Evolutionary conservation across 2,113 vertebrate genomes (phyloP).

Genomic region (Symphodus melops): DNA sequence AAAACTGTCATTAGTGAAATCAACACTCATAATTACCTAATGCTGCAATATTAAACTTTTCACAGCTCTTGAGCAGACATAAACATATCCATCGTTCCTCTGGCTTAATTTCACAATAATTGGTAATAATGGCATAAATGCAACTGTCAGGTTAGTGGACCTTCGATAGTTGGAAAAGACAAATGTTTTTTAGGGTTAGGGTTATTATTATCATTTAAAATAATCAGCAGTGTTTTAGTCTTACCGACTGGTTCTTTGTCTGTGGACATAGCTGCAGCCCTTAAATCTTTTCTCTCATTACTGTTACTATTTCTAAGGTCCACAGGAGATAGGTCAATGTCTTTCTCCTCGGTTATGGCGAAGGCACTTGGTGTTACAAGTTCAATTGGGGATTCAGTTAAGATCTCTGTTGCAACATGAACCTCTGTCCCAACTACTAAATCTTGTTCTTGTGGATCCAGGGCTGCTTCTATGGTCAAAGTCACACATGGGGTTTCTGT

Average conservation of each 20-base stretch:
- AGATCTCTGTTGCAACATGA: neutral
- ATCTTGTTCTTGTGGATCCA: neutral
- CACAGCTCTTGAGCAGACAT: neutral
- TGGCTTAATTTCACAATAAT: neutral
- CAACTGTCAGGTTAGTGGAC: neutral
- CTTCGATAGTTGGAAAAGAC: neutral
- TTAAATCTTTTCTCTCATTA: neutral
- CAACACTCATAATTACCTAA: neutral
- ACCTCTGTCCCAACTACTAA: neutral
- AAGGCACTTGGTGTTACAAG: neutral
- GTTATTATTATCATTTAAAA: no score
- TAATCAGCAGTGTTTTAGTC: slow-evolving; percentile 3
- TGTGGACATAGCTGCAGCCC: neutral
- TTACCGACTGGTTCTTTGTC: slow-evolving; percentile 47
- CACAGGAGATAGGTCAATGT: neutral
- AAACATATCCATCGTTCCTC: neutral
- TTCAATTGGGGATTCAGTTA: slow-evolving; percentile 14
- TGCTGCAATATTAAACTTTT: slow-evolving; percentile 7
- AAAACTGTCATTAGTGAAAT: slow-evolving; percentile 33
- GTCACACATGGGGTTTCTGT: slow-evolving; percentile 1
- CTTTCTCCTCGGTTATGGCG: neutral
- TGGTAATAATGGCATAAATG: neutral
- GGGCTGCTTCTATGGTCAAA: neutral
- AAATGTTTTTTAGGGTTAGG: no score
- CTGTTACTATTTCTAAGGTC: neutral